Conservation (phyloP, 2,113 vertebrate genomes). For the Bambusicola thoracicus region DNA sequence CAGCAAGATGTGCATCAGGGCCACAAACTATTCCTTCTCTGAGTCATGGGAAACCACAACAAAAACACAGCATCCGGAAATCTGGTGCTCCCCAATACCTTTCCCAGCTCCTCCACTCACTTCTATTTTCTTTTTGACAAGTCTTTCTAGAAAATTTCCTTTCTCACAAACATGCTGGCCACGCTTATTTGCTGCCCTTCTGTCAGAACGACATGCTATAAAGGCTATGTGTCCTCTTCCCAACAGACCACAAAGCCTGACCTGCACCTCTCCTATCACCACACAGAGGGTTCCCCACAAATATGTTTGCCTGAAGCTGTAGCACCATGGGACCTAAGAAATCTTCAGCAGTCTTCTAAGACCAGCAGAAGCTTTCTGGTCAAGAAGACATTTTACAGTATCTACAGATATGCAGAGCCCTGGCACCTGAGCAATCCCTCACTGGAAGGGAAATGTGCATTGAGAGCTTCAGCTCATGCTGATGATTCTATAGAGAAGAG, state of each 20-base stretch:
- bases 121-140: neutral
- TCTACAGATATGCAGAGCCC: neutral
- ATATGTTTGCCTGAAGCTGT: neutral
- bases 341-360: neutral
- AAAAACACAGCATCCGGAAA: neutral
- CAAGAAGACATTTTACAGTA: neutral
- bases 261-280: neutral
- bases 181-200: neutral
- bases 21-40: constrained; percentile 45
- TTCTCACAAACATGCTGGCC: neutral
- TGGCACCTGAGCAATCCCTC: neutral
- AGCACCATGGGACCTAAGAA: neutral
- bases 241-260: neutral
- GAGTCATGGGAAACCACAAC: constrained; percentile 44
- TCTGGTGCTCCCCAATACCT: neutral
- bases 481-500: neutral
- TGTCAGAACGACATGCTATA: fast-evolving
- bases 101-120: neutral
- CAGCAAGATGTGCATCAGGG: neutral
- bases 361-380: neutral
- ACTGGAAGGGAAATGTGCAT: neutral
- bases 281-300: neutral
- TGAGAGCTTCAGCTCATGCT: neutral
- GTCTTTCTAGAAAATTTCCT: neutral
- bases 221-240: fast-evolving